Evolutionary conservation across 2,888 invertebrate species (phyloP).

Genomic region (Penaeus monodon): DNA sequence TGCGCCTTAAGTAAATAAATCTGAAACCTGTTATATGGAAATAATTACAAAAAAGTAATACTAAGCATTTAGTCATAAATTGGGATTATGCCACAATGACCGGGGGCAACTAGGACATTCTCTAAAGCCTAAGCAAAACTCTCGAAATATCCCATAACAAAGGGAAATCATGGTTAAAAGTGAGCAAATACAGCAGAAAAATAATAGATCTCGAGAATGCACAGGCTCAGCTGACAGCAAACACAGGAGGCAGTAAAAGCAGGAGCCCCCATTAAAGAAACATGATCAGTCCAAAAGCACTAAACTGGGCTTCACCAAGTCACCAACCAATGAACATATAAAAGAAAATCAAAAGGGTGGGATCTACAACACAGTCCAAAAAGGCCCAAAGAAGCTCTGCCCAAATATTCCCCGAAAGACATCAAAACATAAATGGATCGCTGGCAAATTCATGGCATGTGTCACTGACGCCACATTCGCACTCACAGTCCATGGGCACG

Average conservation of each 20-base stretch:
- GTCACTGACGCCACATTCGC: constrained; percentile 32
- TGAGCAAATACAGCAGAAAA: constrained; percentile 9
- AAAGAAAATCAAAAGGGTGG: constrained; percentile 33
- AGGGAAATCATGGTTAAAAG: background rate
- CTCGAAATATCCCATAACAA: background rate
- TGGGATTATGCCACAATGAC: background rate
- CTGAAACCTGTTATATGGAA: background rate
- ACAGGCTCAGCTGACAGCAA: constrained; percentile 31
- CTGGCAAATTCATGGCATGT: constrained; percentile 37
- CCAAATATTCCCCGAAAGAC: constrained; percentile 47
- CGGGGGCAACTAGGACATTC: background rate
- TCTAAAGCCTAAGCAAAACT: constrained; percentile 14
- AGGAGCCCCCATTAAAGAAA: constrained; percentile 35
- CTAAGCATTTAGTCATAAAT: background rate
- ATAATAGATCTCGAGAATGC: constrained; percentile 13
- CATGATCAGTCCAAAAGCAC: constrained; percentile 19
- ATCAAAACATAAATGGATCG: constrained; percentile 44
- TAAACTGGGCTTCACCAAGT: constrained; percentile 25
- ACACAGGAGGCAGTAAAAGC: constrained; percentile 36
- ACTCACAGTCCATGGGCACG: constrained; percentile 26
- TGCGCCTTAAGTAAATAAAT: constrained; percentile 16
- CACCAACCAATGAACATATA: constrained; percentile 21
- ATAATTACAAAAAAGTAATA: background rate
- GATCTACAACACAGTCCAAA: constrained; percentile 40
- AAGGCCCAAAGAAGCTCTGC: constrained; percentile 6